Percentiles rank a stretch among this genome's conserved stretches.
Conservation (phyloP, 2,113 vertebrate species). For the Cottus gobio region DNA sequence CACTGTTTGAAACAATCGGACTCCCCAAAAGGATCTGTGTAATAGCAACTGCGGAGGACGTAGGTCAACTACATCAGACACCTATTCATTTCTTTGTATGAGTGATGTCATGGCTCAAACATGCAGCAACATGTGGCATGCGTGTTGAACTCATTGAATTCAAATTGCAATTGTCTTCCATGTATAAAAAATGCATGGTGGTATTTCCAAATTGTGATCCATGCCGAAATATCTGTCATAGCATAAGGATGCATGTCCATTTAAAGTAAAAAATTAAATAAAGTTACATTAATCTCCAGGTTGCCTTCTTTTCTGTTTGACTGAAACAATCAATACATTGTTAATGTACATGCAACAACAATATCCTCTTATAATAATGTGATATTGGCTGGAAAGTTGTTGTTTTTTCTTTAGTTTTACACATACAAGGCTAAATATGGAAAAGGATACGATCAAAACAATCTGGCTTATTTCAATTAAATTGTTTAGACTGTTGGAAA, state of each 20-base stretch:
- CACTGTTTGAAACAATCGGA: slow-evolving; percentile 19
- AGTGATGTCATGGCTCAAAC: not conserved
- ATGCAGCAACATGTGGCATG: not conserved
- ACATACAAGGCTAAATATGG: not conserved
- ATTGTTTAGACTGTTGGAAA: not conserved
- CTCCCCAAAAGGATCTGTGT: not conserved
- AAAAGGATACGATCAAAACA: not conserved
- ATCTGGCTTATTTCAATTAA: not conserved
- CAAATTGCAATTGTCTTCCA: not conserved
- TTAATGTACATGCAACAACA: not conserved
- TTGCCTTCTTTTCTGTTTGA: not conserved
- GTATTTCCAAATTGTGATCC: not conserved
- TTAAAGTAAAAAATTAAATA: not conserved
- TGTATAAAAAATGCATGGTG: not conserved
- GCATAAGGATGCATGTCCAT: not conserved
- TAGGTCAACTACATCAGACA: not conserved
- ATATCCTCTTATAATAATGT: too few relatives aligned
- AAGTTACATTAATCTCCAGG: not conserved
- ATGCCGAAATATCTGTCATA: not conserved
- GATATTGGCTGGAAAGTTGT: not conserved
- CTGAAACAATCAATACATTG: not conserved
- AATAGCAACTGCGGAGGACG: not conserved
- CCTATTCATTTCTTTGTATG: slow-evolving; percentile 9
- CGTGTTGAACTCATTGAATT: not conserved
- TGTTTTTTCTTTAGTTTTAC: not conserved